Percentiles rank a stretch among this genome's conserved stretches.
Evolutionary conservation across 2,888 invertebrate species (phyloP).

Genomic region (Portevinia maculata): DNA sequence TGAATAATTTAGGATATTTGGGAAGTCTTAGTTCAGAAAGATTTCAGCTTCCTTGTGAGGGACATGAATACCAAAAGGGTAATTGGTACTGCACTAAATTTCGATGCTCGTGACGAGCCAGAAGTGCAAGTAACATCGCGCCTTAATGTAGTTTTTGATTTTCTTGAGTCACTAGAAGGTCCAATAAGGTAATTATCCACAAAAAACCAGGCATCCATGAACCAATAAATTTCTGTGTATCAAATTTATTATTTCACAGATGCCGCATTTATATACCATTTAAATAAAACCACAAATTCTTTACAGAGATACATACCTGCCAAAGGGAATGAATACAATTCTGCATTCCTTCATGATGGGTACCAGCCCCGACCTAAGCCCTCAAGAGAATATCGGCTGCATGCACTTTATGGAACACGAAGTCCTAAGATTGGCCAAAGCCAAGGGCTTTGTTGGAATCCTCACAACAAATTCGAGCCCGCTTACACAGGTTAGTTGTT

Average conservation of each 20-base stretch:
- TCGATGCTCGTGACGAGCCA: conserved; percentile 92
- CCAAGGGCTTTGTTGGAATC: conserved; percentile 88
- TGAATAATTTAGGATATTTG: conserved; percentile 84
- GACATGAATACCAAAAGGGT: conserved; percentile 83
- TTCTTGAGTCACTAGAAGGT: conserved; percentile 90
- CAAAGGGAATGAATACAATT: conserved; percentile 87
- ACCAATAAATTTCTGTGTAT: neutral
- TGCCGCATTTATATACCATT: too few relatives aligned
- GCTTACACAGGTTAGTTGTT: conserved; percentile 88
- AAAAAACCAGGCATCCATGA: too few relatives aligned
- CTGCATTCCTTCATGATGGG: conserved; percentile 96
- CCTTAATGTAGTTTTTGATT: conserved; percentile 89
- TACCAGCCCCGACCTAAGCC: conserved; percentile 86
- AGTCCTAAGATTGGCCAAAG: conserved; percentile 87
- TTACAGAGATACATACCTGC: conserved; percentile 85
- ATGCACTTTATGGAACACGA: conserved; percentile 92
- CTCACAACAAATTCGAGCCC: conserved; percentile 95
- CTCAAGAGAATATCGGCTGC: conserved; percentile 90
- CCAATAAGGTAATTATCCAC: conserved; percentile 85
- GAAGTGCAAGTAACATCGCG: conserved; percentile 87
- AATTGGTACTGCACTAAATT: conserved; percentile 90
- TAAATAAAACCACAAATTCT: conserved; percentile 4
- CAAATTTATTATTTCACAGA: neutral
- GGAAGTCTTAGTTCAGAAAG: conserved; percentile 87
- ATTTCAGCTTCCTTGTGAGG: conserved; percentile 89